phyloP scores from a whole-genome alignment of 2,113 vertebrate species.

The Brachyhypopomus occidentalis region DNA sequence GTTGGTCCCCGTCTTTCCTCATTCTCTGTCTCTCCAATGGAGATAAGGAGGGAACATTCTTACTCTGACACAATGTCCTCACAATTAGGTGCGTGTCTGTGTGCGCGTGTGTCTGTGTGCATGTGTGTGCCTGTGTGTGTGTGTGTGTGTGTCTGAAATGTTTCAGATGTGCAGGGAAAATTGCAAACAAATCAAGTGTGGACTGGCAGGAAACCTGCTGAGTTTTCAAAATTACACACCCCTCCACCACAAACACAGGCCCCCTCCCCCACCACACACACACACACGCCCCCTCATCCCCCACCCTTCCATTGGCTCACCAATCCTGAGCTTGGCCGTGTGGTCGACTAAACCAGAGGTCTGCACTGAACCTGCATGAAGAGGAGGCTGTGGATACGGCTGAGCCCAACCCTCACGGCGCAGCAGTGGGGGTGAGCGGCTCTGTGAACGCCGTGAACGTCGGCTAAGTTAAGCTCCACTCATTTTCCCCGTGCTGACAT shows the following conservation, averaged over 20 bases:
- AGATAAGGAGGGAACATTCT: neutral
- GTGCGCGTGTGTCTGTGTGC: neutral
- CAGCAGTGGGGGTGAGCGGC: no score
- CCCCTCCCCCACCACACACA: neutral
- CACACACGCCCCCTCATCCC: neutral
- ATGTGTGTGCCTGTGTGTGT: neutral
- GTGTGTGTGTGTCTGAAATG: neutral
- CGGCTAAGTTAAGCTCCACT: no score
- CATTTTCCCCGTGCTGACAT: neutral
- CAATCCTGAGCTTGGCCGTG: slow-evolving; percentile 1
- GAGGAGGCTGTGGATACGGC: no score
- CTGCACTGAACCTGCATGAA: no score
- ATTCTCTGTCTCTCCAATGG: neutral
- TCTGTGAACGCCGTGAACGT: no score
- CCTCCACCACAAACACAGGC: neutral
- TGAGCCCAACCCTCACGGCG: no score
- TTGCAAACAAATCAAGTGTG: slow-evolving; percentile 4
- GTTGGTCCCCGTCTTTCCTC: neutral
- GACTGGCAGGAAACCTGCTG: slow-evolving; percentile 4
- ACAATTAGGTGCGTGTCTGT: neutral
- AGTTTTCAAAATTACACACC: neutral
- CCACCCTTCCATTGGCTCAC: no score
- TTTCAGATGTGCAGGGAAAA: neutral
- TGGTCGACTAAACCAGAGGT: no score
- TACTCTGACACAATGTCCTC: neutral